Percentiles rank a stretch among this genome's conserved stretches.
phyloP scores from a whole-genome alignment of 2,797 vertebrate species.

The Chlorospingus flavigularis region DNA sequence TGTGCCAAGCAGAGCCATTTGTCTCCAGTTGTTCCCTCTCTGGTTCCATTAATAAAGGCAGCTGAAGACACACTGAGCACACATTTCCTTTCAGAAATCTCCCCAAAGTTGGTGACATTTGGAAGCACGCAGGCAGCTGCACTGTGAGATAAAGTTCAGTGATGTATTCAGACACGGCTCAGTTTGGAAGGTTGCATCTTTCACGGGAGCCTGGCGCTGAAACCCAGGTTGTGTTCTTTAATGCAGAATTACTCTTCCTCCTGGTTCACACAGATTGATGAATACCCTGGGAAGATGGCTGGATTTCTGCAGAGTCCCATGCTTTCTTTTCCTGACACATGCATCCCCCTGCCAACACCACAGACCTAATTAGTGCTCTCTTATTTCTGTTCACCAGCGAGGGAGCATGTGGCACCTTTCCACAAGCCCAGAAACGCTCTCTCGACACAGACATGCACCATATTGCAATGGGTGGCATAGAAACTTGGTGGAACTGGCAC shows the following conservation, averaged over 20 bases:
- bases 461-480: not conserved
- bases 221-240: not conserved
- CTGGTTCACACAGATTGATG: not conserved
- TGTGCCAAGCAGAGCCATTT: not conserved
- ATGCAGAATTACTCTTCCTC: slow-evolving; percentile 25
- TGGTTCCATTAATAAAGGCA: slow-evolving; percentile 7
- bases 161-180: slow-evolving; percentile 7
- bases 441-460: not conserved
- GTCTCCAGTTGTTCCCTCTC: not conserved
- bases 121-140: slow-evolving; percentile 46
- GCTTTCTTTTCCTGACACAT: slow-evolving; percentile 27
- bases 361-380: slow-evolving; percentile 23
- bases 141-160: slow-evolving; percentile 40
- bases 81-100: slow-evolving; percentile 16
- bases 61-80: not conserved
- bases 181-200: slow-evolving; percentile 17
- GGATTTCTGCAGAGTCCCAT: not conserved
- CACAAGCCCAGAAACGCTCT: slow-evolving; percentile 12
- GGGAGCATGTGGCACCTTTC: slow-evolving; percentile 43
- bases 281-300: not conserved
- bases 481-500: not conserved
- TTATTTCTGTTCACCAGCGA: not conserved
- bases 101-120: slow-evolving; percentile 48
- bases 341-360: slow-evolving; percentile 35
- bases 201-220: not conserved